Evolutionary conservation across 2,113 vertebrate genomes (phyloP), one percentile per base, ranked within the genome.

Genomic region (Plotosus lineatus): DNA sequence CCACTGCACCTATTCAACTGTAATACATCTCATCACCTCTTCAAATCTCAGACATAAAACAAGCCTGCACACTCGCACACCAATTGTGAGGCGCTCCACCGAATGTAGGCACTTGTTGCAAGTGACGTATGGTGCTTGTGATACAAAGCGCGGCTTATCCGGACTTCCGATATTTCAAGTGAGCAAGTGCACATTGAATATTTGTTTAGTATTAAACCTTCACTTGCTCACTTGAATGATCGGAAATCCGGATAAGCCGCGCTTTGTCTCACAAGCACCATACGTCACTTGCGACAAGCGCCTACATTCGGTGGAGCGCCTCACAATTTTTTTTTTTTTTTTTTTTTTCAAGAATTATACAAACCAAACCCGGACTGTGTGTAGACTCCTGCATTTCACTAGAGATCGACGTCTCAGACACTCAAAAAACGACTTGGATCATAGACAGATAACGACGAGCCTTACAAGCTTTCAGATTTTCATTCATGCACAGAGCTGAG

Each of bases 401-500:
- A 36, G 0, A 40, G 15, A 36, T 8, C 53, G 4, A 17, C 23
- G 9, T n/a, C 26, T 36, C 55, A n/a, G 31, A 77, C 72, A 15
- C 23, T 28, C 38, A 26, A 36, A 1, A 74, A 26, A 44, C 17
- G 58, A 28, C n/a, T 66, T n/a, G 46, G 51, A 21, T 17, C 42
- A 31, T 31, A 50, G 38, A 61, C 42, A 11, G 21, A 55, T 26
- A 73, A 58, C 6, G 19, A 51, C 3, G 6, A 26, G 28, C n/a
- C n/a, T 15, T 79, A 28, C 11, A 46, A 40, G 77, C 58, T 65
- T 55, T 44, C 7, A 53, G 48, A 72, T 66, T 66, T 61, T 55
- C 75, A 42, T 53, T 80, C 65, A 83, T 69, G 80, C 71, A 72
- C 88, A 84, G 84, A 75, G 75, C 26, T 26, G 56, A 60, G 31